A percentile compares a stretch with the other conserved stretches of the same genome.
These are phyloP conservation scores for Oasisia sp. DNA, from an alignment of 2,888 invertebrate genomes.

Conservation along the genomic window DNA sequence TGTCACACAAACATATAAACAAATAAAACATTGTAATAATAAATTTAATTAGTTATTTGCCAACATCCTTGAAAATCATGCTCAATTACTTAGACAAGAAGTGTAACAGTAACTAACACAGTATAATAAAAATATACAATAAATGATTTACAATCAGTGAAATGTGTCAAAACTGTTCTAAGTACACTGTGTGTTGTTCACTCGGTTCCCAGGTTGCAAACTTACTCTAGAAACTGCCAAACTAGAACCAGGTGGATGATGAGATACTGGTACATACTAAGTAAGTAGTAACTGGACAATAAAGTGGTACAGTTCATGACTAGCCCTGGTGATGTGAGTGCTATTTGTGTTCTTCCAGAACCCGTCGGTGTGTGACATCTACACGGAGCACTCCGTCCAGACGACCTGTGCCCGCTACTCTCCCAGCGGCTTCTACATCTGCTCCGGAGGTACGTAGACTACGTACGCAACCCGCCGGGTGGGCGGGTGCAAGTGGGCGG, in stretches of 20 bases:
- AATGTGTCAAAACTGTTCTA: too few species aligned
- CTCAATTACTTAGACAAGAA: too few species aligned
- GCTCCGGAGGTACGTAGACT: slow-evolving; percentile 88
- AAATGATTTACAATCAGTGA: too few species aligned
- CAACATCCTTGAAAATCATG: too few species aligned
- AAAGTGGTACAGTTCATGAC: not conserved
- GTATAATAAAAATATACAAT: too few species aligned
- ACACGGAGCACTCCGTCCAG: slow-evolving; percentile 95
- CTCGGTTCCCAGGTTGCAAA: too few species aligned
- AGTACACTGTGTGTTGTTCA: too few species aligned
- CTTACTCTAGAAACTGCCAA: not conserved
- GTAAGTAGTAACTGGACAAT: not conserved
- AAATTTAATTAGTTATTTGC: too few species aligned
- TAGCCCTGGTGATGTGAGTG: not conserved
- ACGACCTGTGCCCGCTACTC: slow-evolving; percentile 98
- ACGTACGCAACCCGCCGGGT: slow-evolving; percentile 55
- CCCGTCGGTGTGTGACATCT: slow-evolving; percentile 92
- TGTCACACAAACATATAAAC: too few species aligned
- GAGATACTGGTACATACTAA: too few species aligned
- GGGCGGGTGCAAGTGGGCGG: not conserved
- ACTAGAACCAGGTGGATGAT: not conserved
- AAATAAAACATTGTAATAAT: too few species aligned
- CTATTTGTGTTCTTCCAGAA: slow-evolving; percentile 72
- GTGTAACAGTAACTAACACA: too few species aligned
- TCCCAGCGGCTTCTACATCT: slow-evolving; percentile 97